Percentiles rank a stretch among this genome's conserved stretches.
phyloP scores from a whole-genome alignment of 2,888 invertebrate genomes.

The Rhynchonema sp. region DNA sequence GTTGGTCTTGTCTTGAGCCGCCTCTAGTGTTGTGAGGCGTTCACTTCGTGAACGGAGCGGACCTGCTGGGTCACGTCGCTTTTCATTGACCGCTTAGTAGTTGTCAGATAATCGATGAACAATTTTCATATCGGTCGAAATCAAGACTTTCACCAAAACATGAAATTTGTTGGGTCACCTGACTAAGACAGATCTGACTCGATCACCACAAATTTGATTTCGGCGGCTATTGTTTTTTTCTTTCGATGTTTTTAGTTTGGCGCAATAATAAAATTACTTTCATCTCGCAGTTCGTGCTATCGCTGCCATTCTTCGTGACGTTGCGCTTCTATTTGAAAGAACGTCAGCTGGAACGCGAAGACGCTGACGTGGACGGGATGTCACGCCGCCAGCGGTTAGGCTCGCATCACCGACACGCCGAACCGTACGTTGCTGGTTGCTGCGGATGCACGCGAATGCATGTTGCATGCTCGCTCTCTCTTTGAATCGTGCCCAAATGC shows the following conservation, averaged over 20 bases:
- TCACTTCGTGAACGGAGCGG: too few species aligned
- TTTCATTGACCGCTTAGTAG: too few species aligned
- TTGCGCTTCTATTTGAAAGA: conserved; percentile 16
- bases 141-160: too few species aligned
- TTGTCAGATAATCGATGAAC: too few species aligned
- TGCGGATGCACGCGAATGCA: not conserved
- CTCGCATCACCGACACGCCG: not conserved
- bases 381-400: not conserved
- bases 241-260: conserved; percentile 1
- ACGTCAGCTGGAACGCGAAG: not conserved
- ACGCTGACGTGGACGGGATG: not conserved
- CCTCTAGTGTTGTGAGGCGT: too few species aligned
- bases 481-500: too few species aligned
- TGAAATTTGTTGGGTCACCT: too few species aligned
- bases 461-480: too few species aligned
- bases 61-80: too few species aligned
- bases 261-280: not conserved
- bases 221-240: conserved; percentile 1
- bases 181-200: not conserved
- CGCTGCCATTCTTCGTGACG: conserved; percentile 24
- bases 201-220: too few species aligned
- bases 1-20: too few species aligned
- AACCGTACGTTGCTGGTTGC: not conserved
- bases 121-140: too few species aligned
- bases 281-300: conserved; percentile 17